Evolutionary conservation across 2,888 invertebrate species (phyloP).

Genomic region (Blastobasis adustella): DNA sequence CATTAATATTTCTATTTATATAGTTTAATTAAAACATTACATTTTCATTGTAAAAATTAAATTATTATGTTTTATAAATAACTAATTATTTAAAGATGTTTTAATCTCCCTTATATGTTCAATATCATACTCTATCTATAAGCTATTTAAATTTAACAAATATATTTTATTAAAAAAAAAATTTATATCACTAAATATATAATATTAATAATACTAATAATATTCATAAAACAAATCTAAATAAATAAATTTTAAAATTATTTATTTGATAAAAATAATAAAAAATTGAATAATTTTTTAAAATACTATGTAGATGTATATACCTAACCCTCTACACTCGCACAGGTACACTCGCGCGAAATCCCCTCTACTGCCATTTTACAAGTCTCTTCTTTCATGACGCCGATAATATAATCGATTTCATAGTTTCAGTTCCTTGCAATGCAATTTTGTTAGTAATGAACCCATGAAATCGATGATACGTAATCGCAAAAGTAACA

Average conservation of each 20-base stretch:
- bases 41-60: constrained; percentile 79
- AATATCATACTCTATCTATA: too few relatives aligned
- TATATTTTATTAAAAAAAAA: too few relatives aligned
- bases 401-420: too few relatives aligned
- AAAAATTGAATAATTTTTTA: constrained; percentile 52
- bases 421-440: too few relatives aligned
- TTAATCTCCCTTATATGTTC: constrained; percentile 47
- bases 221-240: constrained; percentile 58
- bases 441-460: too few relatives aligned
- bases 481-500: too few relatives aligned
- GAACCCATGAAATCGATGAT: too few relatives aligned
- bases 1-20: constrained; percentile 75
- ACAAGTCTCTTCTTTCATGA: too few relatives aligned
- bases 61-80: constrained; percentile 44
- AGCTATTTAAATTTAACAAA: too few relatives aligned
- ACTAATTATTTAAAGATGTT: constrained; percentile 31
- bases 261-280: constrained; percentile 57
- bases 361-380: too few relatives aligned
- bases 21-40: constrained; percentile 79
- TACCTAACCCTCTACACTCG: too few relatives aligned
- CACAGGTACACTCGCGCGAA: too few relatives aligned
- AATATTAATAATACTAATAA: constrained; percentile 31
- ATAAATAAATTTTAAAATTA: constrained; percentile 66
- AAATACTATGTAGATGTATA: constrained; percentile 44
- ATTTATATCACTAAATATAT: constrained; percentile 9